Base-by-base conservation (phyloP, 1,140 invertebrate species). In the Grapholita molesta region DNA sequence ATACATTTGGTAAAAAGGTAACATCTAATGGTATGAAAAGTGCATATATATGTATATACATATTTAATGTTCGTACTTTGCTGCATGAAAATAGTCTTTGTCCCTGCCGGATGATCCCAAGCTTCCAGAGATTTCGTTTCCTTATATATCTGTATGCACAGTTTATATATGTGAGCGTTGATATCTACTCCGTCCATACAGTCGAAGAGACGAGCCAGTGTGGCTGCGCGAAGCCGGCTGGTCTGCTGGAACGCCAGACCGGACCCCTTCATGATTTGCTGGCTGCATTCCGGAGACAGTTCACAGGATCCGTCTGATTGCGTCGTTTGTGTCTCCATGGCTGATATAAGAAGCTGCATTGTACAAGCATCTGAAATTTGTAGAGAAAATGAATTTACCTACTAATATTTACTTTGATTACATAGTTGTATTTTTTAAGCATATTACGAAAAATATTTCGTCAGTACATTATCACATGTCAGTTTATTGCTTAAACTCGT, bases 91-190 rank as follows among this genome's bases (percentile, higher is more conserved):
- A 91, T 64, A 15, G 89, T 90, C 69, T 68, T 84, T 3, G 87
- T 90, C 12, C 89, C 89, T 67, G 88, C 70, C 0, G 88, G 89
- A 66, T 90, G 82, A 61, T 90, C 75, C 89, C 89, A 91, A 11
- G 82, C 80, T 68, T 91, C 89, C 5, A 91, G 67, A 1, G 89
- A 90, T 52, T 90, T 91, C 0, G 88, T 74, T 73, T 91, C 89
- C 69, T 91, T 91, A 42, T 91, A 90, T 25, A 90, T 82, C 70
- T 91, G 87, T 53, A 90, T 91, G 65, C 89, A 91, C 1, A 90
- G 73, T 69, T 89, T 90, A 69, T 90, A 91, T 52, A 91, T 89
- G 18, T 86, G 79, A 7, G 89, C 89, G 1, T 78, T 72, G 0
- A 89, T 61, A 64, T 91, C 89, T 2, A 87, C 69, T 15, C 80